phyloP scores from a whole-genome alignment of 2,113 vertebrate genomes.

The Pagrus major region DNA sequence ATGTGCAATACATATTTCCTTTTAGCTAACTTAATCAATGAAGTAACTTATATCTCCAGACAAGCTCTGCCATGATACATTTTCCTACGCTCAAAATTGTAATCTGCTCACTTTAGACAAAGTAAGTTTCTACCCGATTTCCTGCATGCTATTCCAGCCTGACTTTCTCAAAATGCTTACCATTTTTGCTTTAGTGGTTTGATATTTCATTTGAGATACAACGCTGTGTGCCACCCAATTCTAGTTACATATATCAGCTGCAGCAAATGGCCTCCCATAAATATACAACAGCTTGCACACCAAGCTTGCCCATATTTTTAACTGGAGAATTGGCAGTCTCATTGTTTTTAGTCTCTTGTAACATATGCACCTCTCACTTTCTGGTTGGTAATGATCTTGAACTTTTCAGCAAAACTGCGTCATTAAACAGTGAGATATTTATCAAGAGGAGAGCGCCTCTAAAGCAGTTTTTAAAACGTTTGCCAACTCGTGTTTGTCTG shows the following conservation, averaged over 20 bases:
- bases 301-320: slow-evolving; percentile 33
- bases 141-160: slow-evolving; percentile 1
- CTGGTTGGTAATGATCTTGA: slow-evolving; percentile 54
- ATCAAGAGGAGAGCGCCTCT: slow-evolving; percentile 13
- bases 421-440: slow-evolving; percentile 56
- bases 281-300: slow-evolving; percentile 38
- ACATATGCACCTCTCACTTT: slow-evolving; percentile 65
- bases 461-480: slow-evolving; percentile 7
- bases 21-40: background rate
- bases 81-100: background rate
- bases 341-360: slow-evolving; percentile 58
- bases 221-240: background rate
- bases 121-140: slow-evolving; percentile 10
- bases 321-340: slow-evolving; percentile 51
- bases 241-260: slow-evolving; percentile 48
- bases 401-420: slow-evolving; percentile 57
- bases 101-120: background rate
- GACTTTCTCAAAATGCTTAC: background rate
- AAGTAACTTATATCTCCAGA: background rate
- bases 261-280: slow-evolving; percentile 53
- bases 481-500: background rate
- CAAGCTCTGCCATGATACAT: background rate
- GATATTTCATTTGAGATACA: slow-evolving; percentile 42
- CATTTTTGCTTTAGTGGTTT: slow-evolving; percentile 44
- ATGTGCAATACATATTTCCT: background rate